These are phyloP conservation scores for Eustalomyia histrio DNA, from an alignment of 2,888 invertebrate genomes.

Conservation along the genomic window DNA sequence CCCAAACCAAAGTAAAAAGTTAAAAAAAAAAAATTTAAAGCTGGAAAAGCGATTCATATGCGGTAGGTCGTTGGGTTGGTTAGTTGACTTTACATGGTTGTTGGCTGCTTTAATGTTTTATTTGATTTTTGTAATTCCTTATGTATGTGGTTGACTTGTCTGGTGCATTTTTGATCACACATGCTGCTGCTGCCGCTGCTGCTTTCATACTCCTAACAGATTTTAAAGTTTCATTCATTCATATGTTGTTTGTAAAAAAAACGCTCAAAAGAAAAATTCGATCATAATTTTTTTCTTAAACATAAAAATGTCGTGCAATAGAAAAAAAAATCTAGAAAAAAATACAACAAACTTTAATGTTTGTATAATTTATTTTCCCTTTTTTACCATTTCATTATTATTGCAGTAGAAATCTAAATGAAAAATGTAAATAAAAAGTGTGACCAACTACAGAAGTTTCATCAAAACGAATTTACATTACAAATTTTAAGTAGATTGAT, in stretches of 20 bases:
- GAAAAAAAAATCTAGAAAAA: background rate
- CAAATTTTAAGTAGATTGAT: no score
- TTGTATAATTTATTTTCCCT: constrained; percentile 34
- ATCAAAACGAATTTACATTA: no score
- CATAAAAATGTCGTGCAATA: constrained; percentile 35
- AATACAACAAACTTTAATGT: constrained; percentile 6
- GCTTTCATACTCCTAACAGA: background rate
- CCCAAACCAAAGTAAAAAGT: background rate
- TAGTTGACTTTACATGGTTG: constrained; percentile 11
- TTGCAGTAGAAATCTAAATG: background rate
- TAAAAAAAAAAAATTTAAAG: background rate
- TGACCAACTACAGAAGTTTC: background rate
- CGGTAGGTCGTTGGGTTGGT: constrained; percentile 54
- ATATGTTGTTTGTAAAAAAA: constrained; percentile 5
- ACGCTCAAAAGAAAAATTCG: constrained; percentile 8
- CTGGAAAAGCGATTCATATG: constrained; percentile 36
- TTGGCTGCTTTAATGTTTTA: constrained; percentile 29
- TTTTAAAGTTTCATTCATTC: constrained; percentile 4
- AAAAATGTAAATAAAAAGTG: background rate
- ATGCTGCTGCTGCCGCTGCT: background rate
- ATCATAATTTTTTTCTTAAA: constrained; percentile 36
- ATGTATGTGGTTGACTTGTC: constrained; percentile 10
- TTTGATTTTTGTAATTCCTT: constrained; percentile 3
- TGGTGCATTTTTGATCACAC: constrained; percentile 15
- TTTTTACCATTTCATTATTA: constrained; percentile 19